A percentile compares a stretch with the other conserved stretches of the same genome.
Evolutionary conservation across 2,113 vertebrate species (phyloP).

Genomic region (Nerophis ophidion): DNA sequence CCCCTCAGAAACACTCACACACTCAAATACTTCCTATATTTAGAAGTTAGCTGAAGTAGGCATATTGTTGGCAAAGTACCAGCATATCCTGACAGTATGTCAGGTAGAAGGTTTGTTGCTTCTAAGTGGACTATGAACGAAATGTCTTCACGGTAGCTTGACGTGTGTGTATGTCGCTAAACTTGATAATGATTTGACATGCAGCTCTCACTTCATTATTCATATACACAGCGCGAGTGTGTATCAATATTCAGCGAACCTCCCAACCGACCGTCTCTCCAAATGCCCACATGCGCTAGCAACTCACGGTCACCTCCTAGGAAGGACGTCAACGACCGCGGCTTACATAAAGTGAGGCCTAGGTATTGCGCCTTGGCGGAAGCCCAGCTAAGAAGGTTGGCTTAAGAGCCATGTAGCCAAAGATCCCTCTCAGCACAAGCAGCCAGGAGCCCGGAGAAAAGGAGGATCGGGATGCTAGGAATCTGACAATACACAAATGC

Average conservation of each 20-base stretch:
- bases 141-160: slow-evolving; percentile 29
- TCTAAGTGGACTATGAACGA: slow-evolving; percentile 21
- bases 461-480: background rate
- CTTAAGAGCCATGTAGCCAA: slow-evolving; percentile 7
- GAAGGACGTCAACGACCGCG: slow-evolving; percentile 46
- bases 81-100: slow-evolving; percentile 8
- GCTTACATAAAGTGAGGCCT: slow-evolving; percentile 34
- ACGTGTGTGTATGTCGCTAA: slow-evolving; percentile 30
- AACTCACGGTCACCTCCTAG: slow-evolving; percentile 22
- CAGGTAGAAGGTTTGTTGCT: background rate
- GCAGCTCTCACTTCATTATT: background rate
- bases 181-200: slow-evolving; percentile 36
- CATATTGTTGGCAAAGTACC: slow-evolving; percentile 4
- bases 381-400: slow-evolving; percentile 22
- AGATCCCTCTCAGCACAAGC: slow-evolving; percentile 8
- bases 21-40: slow-evolving; percentile 11
- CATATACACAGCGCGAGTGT: background rate
- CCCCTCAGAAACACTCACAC: slow-evolving; percentile 1
- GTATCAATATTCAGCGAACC: background rate
- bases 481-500: slow-evolving; percentile 6
- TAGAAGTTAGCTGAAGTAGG: background rate
- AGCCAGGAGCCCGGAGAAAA: background rate
- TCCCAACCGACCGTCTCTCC: background rate
- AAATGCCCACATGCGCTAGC: slow-evolving; percentile 18
- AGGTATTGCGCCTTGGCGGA: slow-evolving; percentile 10